Base-by-base conservation (phyloP, 2,113 vertebrate species). In the Callipepla californica region DNA sequence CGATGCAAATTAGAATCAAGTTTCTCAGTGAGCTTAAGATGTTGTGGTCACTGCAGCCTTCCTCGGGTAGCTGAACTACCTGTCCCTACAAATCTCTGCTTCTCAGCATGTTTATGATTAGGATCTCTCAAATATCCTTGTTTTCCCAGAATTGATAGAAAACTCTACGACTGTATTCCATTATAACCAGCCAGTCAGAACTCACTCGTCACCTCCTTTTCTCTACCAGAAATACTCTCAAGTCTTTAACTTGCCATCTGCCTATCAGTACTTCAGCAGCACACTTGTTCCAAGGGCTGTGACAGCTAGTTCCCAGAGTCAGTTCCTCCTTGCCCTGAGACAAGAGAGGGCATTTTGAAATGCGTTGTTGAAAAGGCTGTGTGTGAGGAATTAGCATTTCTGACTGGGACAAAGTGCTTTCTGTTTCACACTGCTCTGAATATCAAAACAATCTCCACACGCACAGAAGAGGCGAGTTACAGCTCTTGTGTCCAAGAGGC, bases 261-360 rank as follows among this genome's bases (percentile, higher is more conserved):
- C 3, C 0, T 53, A 55, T 75, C 66, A 59, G 47, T 78, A 32
- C 30, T 73, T 80, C 38, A 81, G 34, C 44, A 67, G 47, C 51
- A 75, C 47, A 5, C 38, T 87, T 72, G n/a, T 79, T 90, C 50
- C 57, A 77, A 63, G 69, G 44, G 6, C 74, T 82, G 12, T 72
- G 42, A 74, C 72, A 63, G 48, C 69, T 2, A 25, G 40, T 82
- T 89, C 70, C 62, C 32, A 57, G 68, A 36, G 22, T 44, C 21
- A 57, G 21, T 45, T 79, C 44, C 13, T 79, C 44, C 47, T 44
- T 72, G 38, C 48, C 58, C 42, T 44, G 63, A 80, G 68, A 72
- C 28, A 85, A 76, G 57, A 94, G 32, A 40, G 85, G 23, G 38
- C 42, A 23, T 88, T 93, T 90, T 90, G 53, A 82, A 93, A 92